Conservation (phyloP, 2,113 vertebrate genomes). For the Eulemur rufifrons region DNA sequence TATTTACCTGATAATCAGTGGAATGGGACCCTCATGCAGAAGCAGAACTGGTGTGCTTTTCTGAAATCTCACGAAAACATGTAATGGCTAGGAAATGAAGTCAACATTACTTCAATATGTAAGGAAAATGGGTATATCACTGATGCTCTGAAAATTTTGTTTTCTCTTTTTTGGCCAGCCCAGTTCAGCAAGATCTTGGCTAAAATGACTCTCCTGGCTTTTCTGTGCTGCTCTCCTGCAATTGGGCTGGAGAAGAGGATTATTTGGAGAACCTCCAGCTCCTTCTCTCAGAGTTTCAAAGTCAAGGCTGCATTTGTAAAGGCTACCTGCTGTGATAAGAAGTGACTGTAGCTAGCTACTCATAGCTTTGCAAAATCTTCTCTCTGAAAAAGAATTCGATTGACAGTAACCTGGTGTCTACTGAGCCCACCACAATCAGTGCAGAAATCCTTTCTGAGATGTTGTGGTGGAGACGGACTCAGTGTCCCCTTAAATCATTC, state of each 20-base stretch:
- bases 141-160: background rate
- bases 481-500: background rate
- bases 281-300: background rate
- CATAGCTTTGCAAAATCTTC: background rate
- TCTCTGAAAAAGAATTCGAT: background rate
- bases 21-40: background rate
- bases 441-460: background rate
- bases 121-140: background rate
- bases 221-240: background rate
- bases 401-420: background rate
- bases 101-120: background rate
- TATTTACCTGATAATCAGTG: background rate
- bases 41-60: background rate
- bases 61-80: background rate
- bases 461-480: background rate
- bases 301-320: background rate
- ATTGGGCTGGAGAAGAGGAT: background rate
- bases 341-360: background rate
- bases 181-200: background rate
- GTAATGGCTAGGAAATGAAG: background rate
- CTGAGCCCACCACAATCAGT: background rate
- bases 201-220: background rate
- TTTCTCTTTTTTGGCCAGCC: background rate
- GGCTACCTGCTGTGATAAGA: background rate
- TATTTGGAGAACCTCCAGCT: background rate